Percentiles rank a stretch among this genome's conserved stretches.
Conservation (phyloP, 2,888 invertebrate genomes). For the Apamea anceps region DNA sequence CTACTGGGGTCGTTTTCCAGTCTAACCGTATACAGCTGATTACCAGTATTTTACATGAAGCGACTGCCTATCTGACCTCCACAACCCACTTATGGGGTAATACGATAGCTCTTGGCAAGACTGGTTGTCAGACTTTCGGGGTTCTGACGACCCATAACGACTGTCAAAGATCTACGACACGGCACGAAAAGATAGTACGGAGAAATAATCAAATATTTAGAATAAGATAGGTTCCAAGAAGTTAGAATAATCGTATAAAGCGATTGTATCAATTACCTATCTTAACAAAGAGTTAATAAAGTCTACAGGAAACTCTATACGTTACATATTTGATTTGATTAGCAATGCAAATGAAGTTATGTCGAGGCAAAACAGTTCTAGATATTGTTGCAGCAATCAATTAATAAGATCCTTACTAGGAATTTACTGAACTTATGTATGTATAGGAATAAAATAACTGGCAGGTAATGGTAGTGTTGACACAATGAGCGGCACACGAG, state of each 20-base stretch:
- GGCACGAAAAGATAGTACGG: not conserved
- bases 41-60: too few relatives aligned
- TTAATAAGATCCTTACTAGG: not conserved
- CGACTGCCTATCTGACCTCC: too few relatives aligned
- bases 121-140: too few relatives aligned
- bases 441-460: too few relatives aligned
- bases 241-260: not conserved
- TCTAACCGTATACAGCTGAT: too few relatives aligned
- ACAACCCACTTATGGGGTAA: too few relatives aligned
- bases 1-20: too few relatives aligned
- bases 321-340: not conserved
- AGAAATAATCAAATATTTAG: conserved; percentile 6
- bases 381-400: not conserved
- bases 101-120: too few relatives aligned
- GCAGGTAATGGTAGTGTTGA: too few relatives aligned
- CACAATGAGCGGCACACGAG: not conserved
- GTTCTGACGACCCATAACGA: too few relatives aligned
- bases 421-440: not conserved
- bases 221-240: not conserved
- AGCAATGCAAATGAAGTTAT: not conserved
- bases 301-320: not conserved
- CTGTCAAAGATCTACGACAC: too few relatives aligned
- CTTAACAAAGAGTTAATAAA: not conserved
- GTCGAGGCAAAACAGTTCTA: not conserved
- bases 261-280: not conserved